phyloP scores from a whole-genome alignment of 92 coral and sea anemone genomes.

The Hydrozoanthus gracilis region DNA sequence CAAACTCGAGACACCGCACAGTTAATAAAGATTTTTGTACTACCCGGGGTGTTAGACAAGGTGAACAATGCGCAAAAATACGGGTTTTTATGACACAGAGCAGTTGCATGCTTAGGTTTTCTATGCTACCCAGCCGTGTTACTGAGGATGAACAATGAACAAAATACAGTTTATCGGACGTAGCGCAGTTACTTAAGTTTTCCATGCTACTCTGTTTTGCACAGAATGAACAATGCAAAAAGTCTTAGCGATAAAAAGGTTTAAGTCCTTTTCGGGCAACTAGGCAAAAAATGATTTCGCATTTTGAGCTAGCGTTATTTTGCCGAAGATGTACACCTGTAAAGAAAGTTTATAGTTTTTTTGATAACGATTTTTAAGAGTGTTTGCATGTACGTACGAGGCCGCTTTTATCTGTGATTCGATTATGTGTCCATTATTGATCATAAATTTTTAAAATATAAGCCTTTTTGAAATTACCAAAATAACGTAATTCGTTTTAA shows the following conservation, averaged over 20 bases:
- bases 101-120: too few relatives aligned
- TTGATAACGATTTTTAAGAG: background rate
- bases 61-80: too few relatives aligned
- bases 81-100: too few relatives aligned
- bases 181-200: conserved; percentile 20
- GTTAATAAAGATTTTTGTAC: conserved; percentile 60
- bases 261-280: conserved; percentile 36
- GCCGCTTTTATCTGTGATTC: conserved; percentile 67
- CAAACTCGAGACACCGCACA: conserved; percentile 37
- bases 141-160: conserved; percentile 25
- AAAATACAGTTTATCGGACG: conserved; percentile 50
- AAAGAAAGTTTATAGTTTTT: background rate
- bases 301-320: background rate
- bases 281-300: conserved; percentile 18
- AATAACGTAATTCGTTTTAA: conserved; percentile 78
- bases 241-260: too few relatives aligned
- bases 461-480: conserved; percentile 56
- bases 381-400: background rate
- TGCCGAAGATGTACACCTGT: background rate
- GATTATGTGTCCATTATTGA: conserved; percentile 67
- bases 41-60: conserved; percentile 44
- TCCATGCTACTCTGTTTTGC: too few relatives aligned
- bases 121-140: too few relatives aligned
- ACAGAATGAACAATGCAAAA: too few relatives aligned
- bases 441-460: conserved; percentile 76